These are phyloP conservation scores for Isichthys henryi DNA, from an alignment of 2,113 vertebrate genomes.

Conservation along the genomic window DNA sequence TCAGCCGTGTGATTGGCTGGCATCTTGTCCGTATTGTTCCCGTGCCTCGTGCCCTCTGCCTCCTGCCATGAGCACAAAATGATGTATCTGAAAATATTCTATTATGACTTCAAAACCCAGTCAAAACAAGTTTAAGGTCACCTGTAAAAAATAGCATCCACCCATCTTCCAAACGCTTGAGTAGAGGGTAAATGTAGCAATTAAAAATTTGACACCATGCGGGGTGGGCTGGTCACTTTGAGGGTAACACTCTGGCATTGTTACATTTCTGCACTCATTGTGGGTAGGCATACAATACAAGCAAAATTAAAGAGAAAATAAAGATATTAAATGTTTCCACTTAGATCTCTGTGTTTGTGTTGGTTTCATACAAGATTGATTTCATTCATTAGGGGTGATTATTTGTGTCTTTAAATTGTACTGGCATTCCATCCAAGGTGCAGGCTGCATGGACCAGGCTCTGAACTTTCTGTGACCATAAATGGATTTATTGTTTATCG, in stretches of 20 bases:
- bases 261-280: background rate
- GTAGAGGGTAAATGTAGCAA: background rate
- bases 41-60: too few relatives aligned
- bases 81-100: too few relatives aligned
- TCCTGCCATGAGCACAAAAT: too few relatives aligned
- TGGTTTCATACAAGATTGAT: background rate
- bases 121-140: background rate
- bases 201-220: background rate
- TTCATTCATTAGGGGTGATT: background rate
- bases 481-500: background rate
- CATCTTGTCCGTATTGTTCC: too few relatives aligned
- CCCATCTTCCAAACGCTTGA: background rate
- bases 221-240: background rate
- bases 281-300: background rate
- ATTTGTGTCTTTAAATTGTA: background rate
- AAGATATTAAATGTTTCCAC: background rate
- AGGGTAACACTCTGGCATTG: background rate
- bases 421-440: background rate
- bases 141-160: background rate
- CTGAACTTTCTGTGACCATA: background rate
- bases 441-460: background rate
- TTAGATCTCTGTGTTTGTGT: background rate
- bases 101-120: background rate
- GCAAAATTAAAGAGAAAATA: background rate
- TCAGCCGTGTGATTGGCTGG: too few relatives aligned